Percentiles rank a stretch among this genome's conserved stretches.
These are phyloP conservation scores for Colistium nudipinnis DNA, from an alignment of 2,113 vertebrate species.

Conservation along the genomic window DNA sequence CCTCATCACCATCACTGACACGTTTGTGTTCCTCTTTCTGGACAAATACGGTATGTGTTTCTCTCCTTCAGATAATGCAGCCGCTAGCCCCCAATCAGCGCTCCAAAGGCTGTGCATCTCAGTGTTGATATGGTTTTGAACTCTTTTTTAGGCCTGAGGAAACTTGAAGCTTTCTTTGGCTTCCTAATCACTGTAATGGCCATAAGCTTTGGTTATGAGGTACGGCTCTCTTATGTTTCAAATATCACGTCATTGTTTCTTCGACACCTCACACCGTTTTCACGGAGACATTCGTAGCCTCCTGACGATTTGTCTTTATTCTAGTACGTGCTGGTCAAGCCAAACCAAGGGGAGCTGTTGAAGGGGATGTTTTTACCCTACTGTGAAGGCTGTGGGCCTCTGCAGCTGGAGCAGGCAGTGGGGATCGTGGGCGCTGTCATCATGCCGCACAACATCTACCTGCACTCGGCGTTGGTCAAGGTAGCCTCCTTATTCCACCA, in stretches of 20 bases:
- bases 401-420: slow-evolving; percentile 92
- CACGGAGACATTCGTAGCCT: background rate
- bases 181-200: slow-evolving; percentile 96
- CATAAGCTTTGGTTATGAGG: slow-evolving; percentile 95
- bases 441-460: slow-evolving; percentile 99
- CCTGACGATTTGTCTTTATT: slow-evolving; percentile 4
- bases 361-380: slow-evolving; percentile 92
- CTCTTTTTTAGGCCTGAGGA: slow-evolving; percentile 86
- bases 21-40: slow-evolving; percentile 94
- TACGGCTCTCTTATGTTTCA: slow-evolving; percentile 52
- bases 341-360: slow-evolving; percentile 86
- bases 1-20: slow-evolving; percentile 96
- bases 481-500: too few relatives aligned
- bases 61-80: background rate
- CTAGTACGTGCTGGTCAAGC: slow-evolving; percentile 89
- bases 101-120: background rate
- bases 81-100: too few relatives aligned
- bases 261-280: background rate
- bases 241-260: background rate
- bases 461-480: slow-evolving; percentile 97
- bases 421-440: slow-evolving; percentile 96
- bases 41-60: slow-evolving; percentile 91
- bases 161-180: slow-evolving; percentile 94
- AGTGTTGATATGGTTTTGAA: slow-evolving; percentile 19
- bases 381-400: slow-evolving; percentile 84